Base-by-base conservation (phyloP, 2,888 invertebrate species). In the Xiphydria camelus region DNA sequence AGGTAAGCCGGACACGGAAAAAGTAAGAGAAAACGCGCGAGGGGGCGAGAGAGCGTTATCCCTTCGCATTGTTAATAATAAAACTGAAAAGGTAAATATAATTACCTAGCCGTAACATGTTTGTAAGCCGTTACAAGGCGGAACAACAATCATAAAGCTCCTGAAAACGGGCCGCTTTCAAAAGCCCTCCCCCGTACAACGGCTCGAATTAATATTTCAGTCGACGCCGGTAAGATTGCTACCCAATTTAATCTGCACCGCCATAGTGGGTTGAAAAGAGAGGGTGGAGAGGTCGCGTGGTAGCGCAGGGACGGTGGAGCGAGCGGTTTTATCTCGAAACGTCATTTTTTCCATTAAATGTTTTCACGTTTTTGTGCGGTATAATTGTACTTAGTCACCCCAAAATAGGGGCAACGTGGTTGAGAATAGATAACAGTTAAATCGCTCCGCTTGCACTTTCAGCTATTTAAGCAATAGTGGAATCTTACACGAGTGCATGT, bases 51-150 rank as follows among this genome's bases (percentile, higher is more conserved):
- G 64, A 62, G 25, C 37, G 38, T 48, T 41, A 54, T 48, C 54
- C 52, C 47, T 53, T 45, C 40, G 37, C 36, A 41, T 32, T 54
- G 62, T 74, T 64, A 73, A 74, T 75, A 75, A 75, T 74, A 71
- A 70, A 75, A 63, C 53, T 55, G 59, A 58, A 56, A 67, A 67
- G 66, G 73, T 70, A 73, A 75, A 75, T 75, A 75, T 74, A 74
- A 75, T 75, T 75, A 74, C 64, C 63, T 57, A 45, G 49, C 54
- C 42, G 49, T 53, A 65, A 64, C 56, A 58, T 65, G 68, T 68
- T 67, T 69, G 66, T 61, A 59, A 62, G 61, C 54, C 47, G 42
- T 35, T 32, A 41, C 37, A 25, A 38, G 48, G 49, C 57, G 56
- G 49, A 62, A 67, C 66, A 67, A 70, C 66, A 72, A 72, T 71